Conservation (phyloP, 2,113 vertebrate species). For the Amia ocellicauda region DNA sequence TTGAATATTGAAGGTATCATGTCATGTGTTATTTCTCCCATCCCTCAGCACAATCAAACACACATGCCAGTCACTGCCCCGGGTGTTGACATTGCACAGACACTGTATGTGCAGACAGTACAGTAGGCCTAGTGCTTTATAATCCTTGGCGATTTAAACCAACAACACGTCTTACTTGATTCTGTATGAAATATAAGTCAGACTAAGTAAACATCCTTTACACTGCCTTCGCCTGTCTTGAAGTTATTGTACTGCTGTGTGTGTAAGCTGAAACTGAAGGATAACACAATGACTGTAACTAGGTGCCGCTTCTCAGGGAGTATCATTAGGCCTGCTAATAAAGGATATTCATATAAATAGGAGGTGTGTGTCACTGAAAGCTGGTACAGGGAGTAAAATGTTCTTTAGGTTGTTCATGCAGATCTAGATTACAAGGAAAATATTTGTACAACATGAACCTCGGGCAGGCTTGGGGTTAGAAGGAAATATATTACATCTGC, state of each 20-base stretch:
- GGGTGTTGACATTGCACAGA: constrained; percentile 24
- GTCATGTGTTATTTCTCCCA: constrained; percentile 17
- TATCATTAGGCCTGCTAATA: constrained; percentile 14
- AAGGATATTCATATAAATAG: constrained; percentile 20
- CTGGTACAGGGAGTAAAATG: constrained; percentile 41
- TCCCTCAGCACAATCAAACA: background rate
- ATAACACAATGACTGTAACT: constrained; percentile 25
- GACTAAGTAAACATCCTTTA: constrained; percentile 34
- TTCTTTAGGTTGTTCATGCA: constrained; percentile 56
- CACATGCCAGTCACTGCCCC: constrained; percentile 11
- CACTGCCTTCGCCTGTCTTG: constrained; percentile 26
- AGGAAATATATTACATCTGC: constrained; percentile 61
- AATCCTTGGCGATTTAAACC: constrained; percentile 15
- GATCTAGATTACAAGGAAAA: constrained; percentile 69
- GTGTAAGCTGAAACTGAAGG: constrained; percentile 21
- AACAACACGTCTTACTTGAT: constrained; percentile 24
- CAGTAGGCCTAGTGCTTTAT: constrained; percentile 36
- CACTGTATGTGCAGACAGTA: constrained; percentile 35
- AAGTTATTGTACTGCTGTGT: constrained; percentile 27
- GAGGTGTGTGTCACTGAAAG: constrained; percentile 38
- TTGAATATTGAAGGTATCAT: constrained; percentile 30
- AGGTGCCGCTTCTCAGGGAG: constrained; percentile 15
- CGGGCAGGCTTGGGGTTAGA: constrained; percentile 55
- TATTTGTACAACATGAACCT: constrained; percentile 68
- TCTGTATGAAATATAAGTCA: constrained; percentile 33